A percentile compares a stretch with the other conserved stretches of the same genome.
Evolutionary conservation across 1,140 invertebrate genomes (phyloP).

Genomic region (Caenorhabditis tropicalis): DNA sequence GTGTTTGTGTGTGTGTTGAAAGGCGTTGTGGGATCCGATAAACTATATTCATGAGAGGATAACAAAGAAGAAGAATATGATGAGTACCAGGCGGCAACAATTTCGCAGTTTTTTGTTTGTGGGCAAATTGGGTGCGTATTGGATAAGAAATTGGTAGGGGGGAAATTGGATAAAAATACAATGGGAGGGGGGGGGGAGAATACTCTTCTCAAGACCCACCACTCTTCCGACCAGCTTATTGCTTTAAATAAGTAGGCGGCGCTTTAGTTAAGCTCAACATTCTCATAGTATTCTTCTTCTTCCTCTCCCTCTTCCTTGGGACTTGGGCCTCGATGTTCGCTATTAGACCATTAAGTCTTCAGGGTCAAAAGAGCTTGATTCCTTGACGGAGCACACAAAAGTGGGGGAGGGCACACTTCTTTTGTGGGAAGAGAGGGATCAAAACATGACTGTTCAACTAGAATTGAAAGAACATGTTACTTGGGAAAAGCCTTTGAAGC

Average conservation of each 20-base stretch:
- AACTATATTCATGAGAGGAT: background rate
- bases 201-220: background rate
- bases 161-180: slow-evolving; percentile 28
- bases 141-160: background rate
- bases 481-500: background rate
- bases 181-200: no score
- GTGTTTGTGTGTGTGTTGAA: background rate
- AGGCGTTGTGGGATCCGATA: background rate
- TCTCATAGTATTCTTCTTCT: slow-evolving; percentile 24
- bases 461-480: background rate
- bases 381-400: slow-evolving; percentile 24
- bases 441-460: slow-evolving; percentile 17
- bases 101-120: slow-evolving; percentile 26
- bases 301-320: background rate
- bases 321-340: slow-evolving; percentile 23
- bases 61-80: background rate
- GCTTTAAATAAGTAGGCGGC: slow-evolving; percentile 34
- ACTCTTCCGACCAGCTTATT: slow-evolving; percentile 24
- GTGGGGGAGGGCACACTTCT: background rate
- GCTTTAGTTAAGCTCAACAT: slow-evolving; percentile 31
- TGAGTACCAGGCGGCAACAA: slow-evolving; percentile 25
- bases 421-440: no score
- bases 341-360: slow-evolving; percentile 45
- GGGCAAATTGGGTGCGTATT: background rate
- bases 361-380: slow-evolving; percentile 33